These are phyloP conservation scores for Nomada ferruginata DNA, from an alignment of 2,888 invertebrate genomes.

Conservation along the genomic window DNA sequence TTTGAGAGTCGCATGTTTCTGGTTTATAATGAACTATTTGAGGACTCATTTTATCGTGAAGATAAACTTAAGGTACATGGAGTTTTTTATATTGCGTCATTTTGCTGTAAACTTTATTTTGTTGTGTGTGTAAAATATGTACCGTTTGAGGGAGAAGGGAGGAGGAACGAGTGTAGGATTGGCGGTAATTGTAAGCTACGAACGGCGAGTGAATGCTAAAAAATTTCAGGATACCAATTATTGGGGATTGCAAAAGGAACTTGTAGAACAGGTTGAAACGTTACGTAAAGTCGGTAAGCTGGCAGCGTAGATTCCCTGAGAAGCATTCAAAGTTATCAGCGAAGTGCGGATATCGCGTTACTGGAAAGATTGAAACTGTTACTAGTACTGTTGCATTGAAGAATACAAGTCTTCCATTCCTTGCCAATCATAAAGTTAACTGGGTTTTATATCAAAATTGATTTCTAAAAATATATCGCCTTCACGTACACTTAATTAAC, in stretches of 20 bases:
- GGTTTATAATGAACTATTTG: not conserved
- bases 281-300: conserved; percentile 18
- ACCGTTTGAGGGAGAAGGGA: not conserved
- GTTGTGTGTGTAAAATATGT: not conserved
- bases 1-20: not conserved
- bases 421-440: no score
- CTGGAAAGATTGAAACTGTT: no score
- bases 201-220: conserved; percentile 3
- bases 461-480: no score
- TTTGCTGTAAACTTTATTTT: not conserved
- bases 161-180: not conserved
- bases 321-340: not conserved
- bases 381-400: no score
- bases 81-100: not conserved
- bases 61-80: not conserved
- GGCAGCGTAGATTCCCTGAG: conserved; percentile 2
- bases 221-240: conserved; percentile 15
- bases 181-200: not conserved
- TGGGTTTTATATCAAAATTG: no score
- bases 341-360: no score
- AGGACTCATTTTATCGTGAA: not conserved
- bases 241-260: conserved; percentile 21
- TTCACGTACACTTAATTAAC: no score
- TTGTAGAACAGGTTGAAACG: conserved; percentile 25
- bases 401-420: no score